These are phyloP conservation scores for Mionectes olivaceus DNA, from an alignment of 2,797 vertebrate genomes.

Conservation along the genomic window DNA sequence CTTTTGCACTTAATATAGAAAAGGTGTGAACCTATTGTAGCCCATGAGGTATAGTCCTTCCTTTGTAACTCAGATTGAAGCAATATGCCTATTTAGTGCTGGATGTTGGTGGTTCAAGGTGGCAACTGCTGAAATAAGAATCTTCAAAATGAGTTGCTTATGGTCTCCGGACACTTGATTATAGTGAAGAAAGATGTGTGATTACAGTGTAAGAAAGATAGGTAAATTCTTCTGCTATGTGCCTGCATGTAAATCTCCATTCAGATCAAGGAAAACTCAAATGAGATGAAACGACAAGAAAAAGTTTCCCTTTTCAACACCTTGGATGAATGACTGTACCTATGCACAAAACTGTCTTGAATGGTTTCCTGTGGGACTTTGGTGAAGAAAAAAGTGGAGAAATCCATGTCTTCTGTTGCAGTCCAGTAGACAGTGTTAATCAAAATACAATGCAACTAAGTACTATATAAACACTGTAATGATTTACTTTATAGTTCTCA, in stretches of 20 bases:
- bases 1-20: neutral
- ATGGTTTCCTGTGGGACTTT: neutral
- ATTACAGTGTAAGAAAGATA: too few species aligned
- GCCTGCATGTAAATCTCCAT: neutral
- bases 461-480: conserved; percentile 30
- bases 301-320: neutral
- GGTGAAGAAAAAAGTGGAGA: neutral
- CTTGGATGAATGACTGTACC: neutral
- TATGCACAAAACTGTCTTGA: neutral
- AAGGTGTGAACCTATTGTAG: neutral
- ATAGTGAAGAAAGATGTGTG: neutral
- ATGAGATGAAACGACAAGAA: neutral
- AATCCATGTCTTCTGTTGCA: neutral
- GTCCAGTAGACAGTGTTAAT: neutral
- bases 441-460: conserved; percentile 29
- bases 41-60: neutral
- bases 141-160: neutral
- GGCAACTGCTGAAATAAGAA: neutral
- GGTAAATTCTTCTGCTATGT: neutral
- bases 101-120: neutral
- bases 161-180: neutral
- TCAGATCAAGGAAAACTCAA: neutral
- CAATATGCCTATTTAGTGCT: neutral
- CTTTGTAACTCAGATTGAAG: neutral
- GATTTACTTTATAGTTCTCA: conserved; percentile 53